Base-by-base conservation (phyloP, 1,140 invertebrate genomes). In the Drosophila lowei region DNA sequence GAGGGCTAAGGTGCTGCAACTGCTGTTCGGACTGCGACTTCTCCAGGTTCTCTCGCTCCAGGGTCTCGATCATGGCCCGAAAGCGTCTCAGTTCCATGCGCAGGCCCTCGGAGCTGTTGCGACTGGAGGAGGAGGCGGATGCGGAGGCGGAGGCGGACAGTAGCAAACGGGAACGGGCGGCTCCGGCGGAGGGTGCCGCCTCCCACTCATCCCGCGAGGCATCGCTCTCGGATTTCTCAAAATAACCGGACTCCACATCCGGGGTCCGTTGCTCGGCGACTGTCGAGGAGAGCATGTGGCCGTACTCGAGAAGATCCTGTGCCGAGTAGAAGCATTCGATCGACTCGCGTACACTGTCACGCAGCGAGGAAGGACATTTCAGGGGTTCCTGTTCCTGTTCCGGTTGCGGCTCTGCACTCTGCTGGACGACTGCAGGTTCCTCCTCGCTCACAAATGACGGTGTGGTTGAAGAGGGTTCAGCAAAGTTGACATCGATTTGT, bases 271-370 rank as follows among this genome's bases (percentile, higher is more conserved):
- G 80, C 46, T 83, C 76, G 3, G 64, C 60, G 5, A 75, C 55
- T 0, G 72, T 47, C 7, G 72, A 72, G 6, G 72, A 71, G 7
- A 90, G 38, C 68, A 89, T 73, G 23, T 90, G 79, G 0, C 89
- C 89, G 38, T 89, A 90, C 46, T 90, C 89, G 9, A 90, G 72
- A 6, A 90, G 74, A 79, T 90, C 89, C 70, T 90, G 89, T 6
- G 89, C 89, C 1, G 89, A 90, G 28, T 90, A 90, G 49, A 85
- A 90, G 55, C 84, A 90, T 43, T 90, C 89, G 6, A 89, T 70
- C 15, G 89, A 90, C 23, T 90, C 89, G n/a, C 89, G 89, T 13
- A 90, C 77, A 54, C 62, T 90, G 6, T 85, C 83, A 3, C 77
- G 72, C 15, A 77, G n/a, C 8, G 72, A 63, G 8, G 71, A 44